Evolutionary conservation across 2,888 invertebrate genomes (phyloP), one percentile per base, ranked within the genome.

Genomic region (Eutolmus rufibarbis): DNA sequence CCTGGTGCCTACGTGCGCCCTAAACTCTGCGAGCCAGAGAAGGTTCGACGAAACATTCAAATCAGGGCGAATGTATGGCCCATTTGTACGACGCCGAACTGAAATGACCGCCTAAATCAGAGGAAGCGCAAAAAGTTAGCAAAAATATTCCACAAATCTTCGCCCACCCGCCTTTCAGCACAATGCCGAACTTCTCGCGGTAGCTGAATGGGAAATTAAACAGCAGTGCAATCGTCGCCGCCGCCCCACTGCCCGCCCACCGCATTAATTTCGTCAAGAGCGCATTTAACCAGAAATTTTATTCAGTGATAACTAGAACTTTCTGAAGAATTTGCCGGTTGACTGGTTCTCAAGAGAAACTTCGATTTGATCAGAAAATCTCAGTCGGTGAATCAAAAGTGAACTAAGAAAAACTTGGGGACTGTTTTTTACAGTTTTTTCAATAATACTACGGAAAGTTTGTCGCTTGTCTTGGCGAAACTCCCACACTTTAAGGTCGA

Each of bases 321-420:
- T 82, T 66, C 9, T 23, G 9, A 66, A 66, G 66, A 82, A 82
- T 66, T 82, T 82, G 28, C 57, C 82, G 19, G 57, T 82, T 34
- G 82, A 57, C 57, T 82, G 82, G 57, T 23, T 66, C 31, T 34
- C 82, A 19, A 82, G 57, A 31, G 57, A 56, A 82, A 82, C 82
- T 82, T 82, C 57, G 82, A 82, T 82, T 82, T 82, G 82, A 82
- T 82, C 66, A 37, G 37, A 82, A 82, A 82, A 82, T 82, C 66
- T 57, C 82, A 82, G 37, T 40, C 66, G 51, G 57, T n/a, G 66
- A 82, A 82, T 82, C 82, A 82, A n/a, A 51, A 66, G 56, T 82
- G 37, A 82, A 82, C 57, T 82, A 82, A 57, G 57, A 14, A 66
- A 40, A 82, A 82, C 82, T 82, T 82, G 37, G 66, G 57, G 57